phyloP scores from a whole-genome alignment of 2,113 vertebrate species.

The Cynoglossus semilaevis region DNA sequence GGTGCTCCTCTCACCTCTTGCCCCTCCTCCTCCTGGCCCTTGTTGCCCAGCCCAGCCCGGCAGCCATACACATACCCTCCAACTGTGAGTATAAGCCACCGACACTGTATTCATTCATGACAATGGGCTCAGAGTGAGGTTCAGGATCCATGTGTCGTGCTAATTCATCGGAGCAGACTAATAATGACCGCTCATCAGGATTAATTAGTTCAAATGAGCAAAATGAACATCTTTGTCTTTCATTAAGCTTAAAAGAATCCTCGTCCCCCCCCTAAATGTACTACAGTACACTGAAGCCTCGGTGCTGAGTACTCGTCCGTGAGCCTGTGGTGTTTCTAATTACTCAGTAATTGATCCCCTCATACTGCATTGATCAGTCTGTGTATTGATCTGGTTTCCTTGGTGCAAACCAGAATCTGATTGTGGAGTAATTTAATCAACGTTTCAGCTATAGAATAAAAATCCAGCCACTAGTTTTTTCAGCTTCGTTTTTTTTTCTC shows the following conservation, averaged over 20 bases:
- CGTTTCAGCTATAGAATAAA: conserved; percentile 47
- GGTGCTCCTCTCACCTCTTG: conserved; percentile 49
- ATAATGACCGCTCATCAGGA: conserved; percentile 47
- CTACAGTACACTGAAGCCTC: too few species aligned
- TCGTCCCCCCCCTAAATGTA: too few species aligned
- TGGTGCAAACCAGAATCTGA: conserved; percentile 56
- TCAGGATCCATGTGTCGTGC: conserved; percentile 59
- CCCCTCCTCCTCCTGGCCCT: conserved; percentile 59
- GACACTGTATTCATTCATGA: conserved; percentile 11
- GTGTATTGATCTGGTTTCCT: conserved; percentile 67
- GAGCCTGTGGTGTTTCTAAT: conserved; percentile 61
- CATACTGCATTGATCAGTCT: conserved; percentile 61
- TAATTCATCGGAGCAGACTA: conserved; percentile 59
- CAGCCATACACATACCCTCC: conserved; percentile 74
- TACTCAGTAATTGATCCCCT: conserved; percentile 69
- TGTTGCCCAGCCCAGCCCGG: conserved; percentile 50
- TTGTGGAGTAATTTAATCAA: conserved; percentile 61
- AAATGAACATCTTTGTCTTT: conserved; percentile 33
- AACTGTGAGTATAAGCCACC: conserved; percentile 74
- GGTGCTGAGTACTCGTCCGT: conserved; percentile 26
- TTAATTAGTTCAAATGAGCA: conserved; percentile 50
- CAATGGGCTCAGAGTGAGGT: conserved; percentile 26
- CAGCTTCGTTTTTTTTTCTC: conserved; percentile 21
- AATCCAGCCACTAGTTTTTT: too few species aligned
- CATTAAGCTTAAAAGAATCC: too few species aligned